Base-by-base conservation (phyloP, 2,113 vertebrate genomes). In the Catagonus wagneri region DNA sequence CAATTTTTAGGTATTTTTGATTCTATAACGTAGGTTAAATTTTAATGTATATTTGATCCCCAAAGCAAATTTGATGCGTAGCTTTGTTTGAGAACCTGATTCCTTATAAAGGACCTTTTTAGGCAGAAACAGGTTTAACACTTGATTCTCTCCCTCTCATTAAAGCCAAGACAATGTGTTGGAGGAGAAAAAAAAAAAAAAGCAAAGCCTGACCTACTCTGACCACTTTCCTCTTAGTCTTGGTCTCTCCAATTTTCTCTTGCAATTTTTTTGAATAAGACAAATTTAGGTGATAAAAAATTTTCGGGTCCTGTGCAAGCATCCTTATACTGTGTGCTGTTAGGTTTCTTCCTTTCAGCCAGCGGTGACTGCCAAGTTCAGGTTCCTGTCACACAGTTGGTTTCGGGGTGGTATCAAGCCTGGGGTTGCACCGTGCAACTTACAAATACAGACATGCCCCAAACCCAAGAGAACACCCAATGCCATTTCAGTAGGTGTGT, bases 401-500 rank as follows among this genome's bases (percentile, higher is more conserved):
- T 39, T 58, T 63, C 3, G 2, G 36, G 83, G 66, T 5, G 22
- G 20, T 58, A 58, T 75, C 78, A 39, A 75, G n/a, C 27, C 29
- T 68, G 50, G 17, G 23, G 15, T 13, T 0, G 3, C 4, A 29
- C 9, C 0, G 0, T 50, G 15, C 2, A 36, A 5, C 25, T 54
- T 39, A 13, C n/a, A 22, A 7, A 3, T 27, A 8, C 20, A 32
- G 36, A 58, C 11, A 23, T 9, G 25, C 34, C n/a, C 36, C 17
- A 58, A 96, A 36, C 36, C 29, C 16, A 25, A 36, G 87, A 80
- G 25, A 7, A 9, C 9, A 0, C 22, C 36, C 15, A 34, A 2
- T 6, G 8, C 1, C 1, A 2, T 34, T 5, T 3, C 0, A 1
- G n/a, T 27, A 22, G 29, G 4, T 5, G 1, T 34, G 25, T 10